phyloP scores from a whole-genome alignment of 2,888 invertebrate species.

The Itoplectis maculator region DNA sequence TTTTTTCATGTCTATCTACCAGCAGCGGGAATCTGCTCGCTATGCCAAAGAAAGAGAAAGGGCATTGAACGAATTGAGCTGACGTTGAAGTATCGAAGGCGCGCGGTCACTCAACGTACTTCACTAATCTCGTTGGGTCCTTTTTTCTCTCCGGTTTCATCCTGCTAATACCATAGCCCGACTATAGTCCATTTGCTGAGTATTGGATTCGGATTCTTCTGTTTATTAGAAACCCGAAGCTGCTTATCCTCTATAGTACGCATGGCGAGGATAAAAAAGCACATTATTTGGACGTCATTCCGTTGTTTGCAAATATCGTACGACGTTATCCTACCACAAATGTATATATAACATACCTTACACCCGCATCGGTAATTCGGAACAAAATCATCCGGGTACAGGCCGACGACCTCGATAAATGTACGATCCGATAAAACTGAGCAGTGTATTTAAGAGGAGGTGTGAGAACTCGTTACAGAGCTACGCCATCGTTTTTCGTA shows the following conservation, averaged over 20 bases:
- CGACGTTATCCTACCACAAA: background rate
- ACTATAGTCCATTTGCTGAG: background rate
- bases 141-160: background rate
- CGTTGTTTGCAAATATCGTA: background rate
- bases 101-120: constrained; percentile 9
- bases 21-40: background rate
- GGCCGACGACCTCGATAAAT: constrained; percentile 42
- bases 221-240: background rate
- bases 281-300: background rate
- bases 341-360: background rate
- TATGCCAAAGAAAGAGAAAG: background rate
- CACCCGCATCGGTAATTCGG: constrained; percentile 46
- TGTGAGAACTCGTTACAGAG: background rate
- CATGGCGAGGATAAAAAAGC: background rate
- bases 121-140: background rate
- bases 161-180: too few relatives aligned
- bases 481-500: constrained; percentile 4
- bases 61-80: constrained; percentile 19
- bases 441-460: constrained; percentile 19
- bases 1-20: background rate
- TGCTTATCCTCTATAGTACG: background rate
- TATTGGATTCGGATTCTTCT: background rate
- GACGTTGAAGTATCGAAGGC: constrained; percentile 28
- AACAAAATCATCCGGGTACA: constrained; percentile 41
- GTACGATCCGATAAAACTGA: constrained; percentile 38